A percentile compares a stretch with the other conserved stretches of the same genome.
Conservation (phyloP, 2,888 invertebrate genomes). For the Lithophane semibrunnea region DNA sequence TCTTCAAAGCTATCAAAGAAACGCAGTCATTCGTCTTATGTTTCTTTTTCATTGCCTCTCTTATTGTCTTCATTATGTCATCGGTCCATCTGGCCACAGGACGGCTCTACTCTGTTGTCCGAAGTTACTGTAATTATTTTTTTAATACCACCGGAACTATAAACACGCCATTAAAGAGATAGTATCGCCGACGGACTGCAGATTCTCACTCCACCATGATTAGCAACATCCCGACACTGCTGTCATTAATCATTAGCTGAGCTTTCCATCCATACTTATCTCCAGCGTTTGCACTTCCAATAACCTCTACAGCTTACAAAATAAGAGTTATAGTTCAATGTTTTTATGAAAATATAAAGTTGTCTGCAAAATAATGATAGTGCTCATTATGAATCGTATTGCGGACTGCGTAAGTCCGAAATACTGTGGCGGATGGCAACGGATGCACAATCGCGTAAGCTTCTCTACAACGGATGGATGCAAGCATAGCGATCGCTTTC, state of each 20-base stretch:
- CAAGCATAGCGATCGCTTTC: slow-evolving; percentile 78
- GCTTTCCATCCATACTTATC: slow-evolving; percentile 72
- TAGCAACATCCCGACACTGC: slow-evolving; percentile 75
- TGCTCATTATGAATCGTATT: slow-evolving; percentile 63
- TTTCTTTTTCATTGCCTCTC: background rate
- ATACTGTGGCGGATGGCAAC: slow-evolving; percentile 53
- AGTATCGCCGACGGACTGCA: slow-evolving; percentile 64
- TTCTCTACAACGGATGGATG: slow-evolving; percentile 76
- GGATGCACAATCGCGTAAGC: slow-evolving; percentile 64
- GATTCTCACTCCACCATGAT: slow-evolving; percentile 75
- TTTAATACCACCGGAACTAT: slow-evolving; percentile 54
- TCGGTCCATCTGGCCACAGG: slow-evolving; percentile 34
- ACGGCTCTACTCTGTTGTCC: slow-evolving; percentile 27
- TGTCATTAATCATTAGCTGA: slow-evolving; percentile 75
- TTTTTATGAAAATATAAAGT: slow-evolving; percentile 41
- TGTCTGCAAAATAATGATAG: slow-evolving; percentile 53
- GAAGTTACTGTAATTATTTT: slow-evolving; percentile 49
- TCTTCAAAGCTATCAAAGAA: background rate
- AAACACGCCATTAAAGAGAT: slow-evolving; percentile 63
- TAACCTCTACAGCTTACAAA: slow-evolving; percentile 52
- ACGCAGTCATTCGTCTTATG: background rate
- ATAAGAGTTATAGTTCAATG: slow-evolving; percentile 66
- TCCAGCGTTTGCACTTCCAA: slow-evolving; percentile 30
- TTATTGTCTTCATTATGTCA: slow-evolving; percentile 33
- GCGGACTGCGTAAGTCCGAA: slow-evolving; percentile 59